Percentiles rank a stretch among this genome's conserved stretches.
Evolutionary conservation across 2,888 invertebrate species (phyloP).

Genomic region (Drosophila ezoana): DNA sequence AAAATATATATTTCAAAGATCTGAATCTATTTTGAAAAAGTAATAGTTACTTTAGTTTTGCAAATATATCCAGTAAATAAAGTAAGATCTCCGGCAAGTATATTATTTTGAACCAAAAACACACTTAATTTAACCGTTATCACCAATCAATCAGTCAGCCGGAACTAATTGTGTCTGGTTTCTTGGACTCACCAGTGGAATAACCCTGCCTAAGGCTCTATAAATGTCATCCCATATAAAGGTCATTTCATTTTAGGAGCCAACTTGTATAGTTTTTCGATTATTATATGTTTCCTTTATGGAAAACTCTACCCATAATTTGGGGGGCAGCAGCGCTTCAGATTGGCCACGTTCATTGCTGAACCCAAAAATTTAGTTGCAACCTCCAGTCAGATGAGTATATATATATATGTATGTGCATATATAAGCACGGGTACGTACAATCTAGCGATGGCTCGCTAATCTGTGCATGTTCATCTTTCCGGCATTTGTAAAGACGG

Average conservation of each 20-base stretch:
- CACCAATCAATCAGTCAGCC: no score
- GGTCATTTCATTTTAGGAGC: not conserved
- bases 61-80: no score
- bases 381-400: constrained; percentile 1
- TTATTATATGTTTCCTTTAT: not conserved
- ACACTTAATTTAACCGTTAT: no score
- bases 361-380: constrained; percentile 1
- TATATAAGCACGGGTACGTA: not conserved
- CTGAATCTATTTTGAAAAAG: no score
- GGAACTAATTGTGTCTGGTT: no score
- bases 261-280: not conserved
- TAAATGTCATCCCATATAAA: not conserved
- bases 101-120: no score
- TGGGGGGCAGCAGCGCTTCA: not conserved
- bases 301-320: not conserved
- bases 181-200: no score
- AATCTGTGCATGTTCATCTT: constrained; percentile 68
- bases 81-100: no score
- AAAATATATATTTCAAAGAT: no score
- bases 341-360: not conserved
- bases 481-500: constrained; percentile 66
- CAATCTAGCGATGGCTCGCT: constrained; percentile 12
- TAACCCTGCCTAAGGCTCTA: not conserved
- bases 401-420: not conserved
- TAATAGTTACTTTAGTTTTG: no score